These are phyloP conservation scores for Galerucella nymphaeae DNA, from an alignment of 2,888 invertebrate genomes.

Conservation along the genomic window DNA sequence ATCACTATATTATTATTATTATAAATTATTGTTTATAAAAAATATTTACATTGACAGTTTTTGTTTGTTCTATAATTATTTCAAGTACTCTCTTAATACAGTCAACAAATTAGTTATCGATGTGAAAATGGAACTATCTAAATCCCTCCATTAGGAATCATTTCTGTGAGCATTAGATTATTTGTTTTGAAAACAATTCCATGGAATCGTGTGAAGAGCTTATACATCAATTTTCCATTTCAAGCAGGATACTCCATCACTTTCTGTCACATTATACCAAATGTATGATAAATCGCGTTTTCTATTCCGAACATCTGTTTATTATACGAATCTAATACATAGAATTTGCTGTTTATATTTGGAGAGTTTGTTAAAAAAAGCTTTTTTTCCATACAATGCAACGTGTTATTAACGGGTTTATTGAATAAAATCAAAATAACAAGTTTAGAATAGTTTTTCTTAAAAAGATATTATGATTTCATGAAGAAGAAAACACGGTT, in stretches of 20 bases:
- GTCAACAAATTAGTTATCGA: slow-evolving; percentile 40
- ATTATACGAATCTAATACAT: slow-evolving; percentile 51
- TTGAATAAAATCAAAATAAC: no score
- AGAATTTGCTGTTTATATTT: slow-evolving; percentile 44
- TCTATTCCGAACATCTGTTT: slow-evolving; percentile 56
- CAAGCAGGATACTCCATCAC: slow-evolving; percentile 53
- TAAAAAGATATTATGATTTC: no score
- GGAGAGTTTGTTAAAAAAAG: slow-evolving; percentile 14
- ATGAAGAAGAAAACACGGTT: no score
- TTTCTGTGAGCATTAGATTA: slow-evolving; percentile 37
- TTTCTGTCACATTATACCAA: slow-evolving; percentile 55
- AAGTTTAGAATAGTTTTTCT: no score
- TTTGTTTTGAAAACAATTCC: slow-evolving; percentile 48
- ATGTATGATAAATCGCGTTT: slow-evolving; percentile 56
- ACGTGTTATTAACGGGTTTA: no score
- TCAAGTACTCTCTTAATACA: slow-evolving; percentile 21
- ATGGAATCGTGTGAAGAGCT: slow-evolving; percentile 49
- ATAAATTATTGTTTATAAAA: neutral
- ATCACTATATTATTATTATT: no score
- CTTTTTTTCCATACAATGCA: no score
- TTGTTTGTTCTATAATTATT: neutral
- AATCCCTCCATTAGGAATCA: slow-evolving; percentile 43
- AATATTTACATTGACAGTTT: slow-evolving; percentile 7
- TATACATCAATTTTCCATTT: slow-evolving; percentile 58
- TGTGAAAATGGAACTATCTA: slow-evolving; percentile 38